Base-by-base conservation (phyloP, 2,113 vertebrate species). In the Echinops telfairi region DNA sequence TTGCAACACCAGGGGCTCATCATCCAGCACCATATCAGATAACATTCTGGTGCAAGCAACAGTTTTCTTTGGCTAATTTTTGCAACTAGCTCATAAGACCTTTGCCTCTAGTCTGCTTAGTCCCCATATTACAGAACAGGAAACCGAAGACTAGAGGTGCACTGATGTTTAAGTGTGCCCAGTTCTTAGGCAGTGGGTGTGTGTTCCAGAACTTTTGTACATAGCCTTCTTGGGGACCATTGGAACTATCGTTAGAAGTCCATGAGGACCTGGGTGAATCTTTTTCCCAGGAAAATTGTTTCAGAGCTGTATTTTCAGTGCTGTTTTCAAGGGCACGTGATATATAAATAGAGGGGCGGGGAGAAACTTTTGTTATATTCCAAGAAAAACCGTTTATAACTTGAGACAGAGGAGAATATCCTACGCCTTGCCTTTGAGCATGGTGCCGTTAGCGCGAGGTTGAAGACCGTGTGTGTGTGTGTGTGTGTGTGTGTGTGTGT, bases 61-160 rank as follows among this genome's bases (percentile, higher is more conserved):
- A 73, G n/a, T 36, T 73, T 73, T 73, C 70, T 7, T 36, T 73
- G 70, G 70, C 68, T 71, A 33, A 33, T 33, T 71, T 71, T 71
- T 16, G 10, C 1, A 71, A 71, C 31, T 29, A 33, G 29, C 14
- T 71, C n/a, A 33, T n/a, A n/a, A 53, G 68, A 29, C 29, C 19
- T 73, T 33, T 19, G 6, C 19, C 14, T 73, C n/a, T 36, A 36
- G 70, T 33, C 70, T 73, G 70, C 27, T 36, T 73, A 33, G n/a
- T 73, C 70, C 27, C 47, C 2, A 1, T 77, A 79, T 75, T 58
- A 25, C 27, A 88, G 75, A n/a, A 43, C n/a, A 70, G 71, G 53
- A 90, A 86, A 94, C 7, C 38, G 27, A 88, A 79, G 29, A n/a
- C 75, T 43, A 70, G 77, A 86, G 15, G 19, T 82, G 92, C 25